Evolutionary conservation across 2,888 invertebrate genomes (phyloP).

Genomic region (Calliphora vomitoria): DNA sequence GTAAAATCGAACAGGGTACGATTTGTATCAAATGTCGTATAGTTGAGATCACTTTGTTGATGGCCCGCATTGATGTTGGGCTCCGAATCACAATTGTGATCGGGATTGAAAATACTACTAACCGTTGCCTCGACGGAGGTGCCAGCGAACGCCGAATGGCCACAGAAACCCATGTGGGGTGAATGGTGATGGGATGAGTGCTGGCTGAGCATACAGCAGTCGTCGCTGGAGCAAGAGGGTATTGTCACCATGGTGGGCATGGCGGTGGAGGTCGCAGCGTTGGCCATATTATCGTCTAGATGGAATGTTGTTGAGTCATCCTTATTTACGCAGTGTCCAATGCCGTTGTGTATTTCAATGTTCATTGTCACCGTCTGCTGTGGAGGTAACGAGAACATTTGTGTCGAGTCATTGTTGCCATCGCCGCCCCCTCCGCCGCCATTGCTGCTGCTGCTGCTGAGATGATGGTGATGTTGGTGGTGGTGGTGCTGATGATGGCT

Average conservation of each 20-base stretch:
- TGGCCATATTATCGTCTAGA: conserved; percentile 77
- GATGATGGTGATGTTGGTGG: conserved; percentile 21
- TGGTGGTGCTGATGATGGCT: not conserved
- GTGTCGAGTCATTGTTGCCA: conserved; percentile 54
- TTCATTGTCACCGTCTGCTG: conserved; percentile 82
- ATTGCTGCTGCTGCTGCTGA: not conserved
- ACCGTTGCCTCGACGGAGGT: conserved; percentile 76
- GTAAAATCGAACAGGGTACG: conserved; percentile 80
- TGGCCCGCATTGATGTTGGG: conserved; percentile 74
- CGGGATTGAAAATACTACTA: conserved; percentile 75
- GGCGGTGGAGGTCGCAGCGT: conserved; percentile 25
- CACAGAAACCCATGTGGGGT: conserved; percentile 76
- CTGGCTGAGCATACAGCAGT: conserved; percentile 81
- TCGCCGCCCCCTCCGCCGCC: not conserved
- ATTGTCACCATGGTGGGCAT: conserved; percentile 48
- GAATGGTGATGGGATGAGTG: conserved; percentile 79
- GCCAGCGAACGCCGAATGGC: conserved; percentile 51
- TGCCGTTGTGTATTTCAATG: conserved; percentile 80
- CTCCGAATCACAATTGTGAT: conserved; percentile 75
- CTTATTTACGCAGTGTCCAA: conserved; percentile 75
- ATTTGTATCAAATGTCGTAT: conserved; percentile 79
- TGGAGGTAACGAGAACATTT: conserved; percentile 69
- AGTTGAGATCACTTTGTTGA: conserved; percentile 80
- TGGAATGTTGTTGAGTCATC: conserved; percentile 79
- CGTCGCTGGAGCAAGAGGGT: conserved; percentile 77